phyloP scores from a whole-genome alignment of 1,140 invertebrate species.

The Anadara kagoshimensis region DNA sequence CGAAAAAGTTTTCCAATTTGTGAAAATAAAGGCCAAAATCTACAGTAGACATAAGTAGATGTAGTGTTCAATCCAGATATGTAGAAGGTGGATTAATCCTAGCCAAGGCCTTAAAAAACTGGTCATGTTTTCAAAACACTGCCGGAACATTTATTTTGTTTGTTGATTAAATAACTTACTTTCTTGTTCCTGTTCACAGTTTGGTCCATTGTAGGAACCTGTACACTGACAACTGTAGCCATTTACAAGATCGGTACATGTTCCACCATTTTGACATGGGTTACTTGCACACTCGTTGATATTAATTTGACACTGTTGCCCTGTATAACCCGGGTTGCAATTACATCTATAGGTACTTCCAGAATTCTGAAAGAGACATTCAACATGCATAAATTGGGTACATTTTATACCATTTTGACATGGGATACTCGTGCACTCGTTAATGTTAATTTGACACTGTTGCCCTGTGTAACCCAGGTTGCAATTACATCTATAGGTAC shows the following conservation, averaged over 20 bases:
- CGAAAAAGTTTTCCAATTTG: no score
- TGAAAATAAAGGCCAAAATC: no score
- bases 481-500: constrained; percentile 63
- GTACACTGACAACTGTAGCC: constrained; percentile 62
- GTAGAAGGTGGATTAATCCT: no score
- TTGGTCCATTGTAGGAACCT: constrained; percentile 52
- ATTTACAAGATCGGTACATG: constrained; percentile 69
- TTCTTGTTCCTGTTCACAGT: constrained; percentile 54
- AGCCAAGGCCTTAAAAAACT: no score
- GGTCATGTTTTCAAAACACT: no score
- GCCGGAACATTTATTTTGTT: no score
- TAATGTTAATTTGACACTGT: constrained; percentile 78
- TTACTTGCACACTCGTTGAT: constrained; percentile 84
- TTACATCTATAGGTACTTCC: constrained; percentile 56
- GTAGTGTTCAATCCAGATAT: no score
- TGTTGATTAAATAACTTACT: constrained; percentile 42
- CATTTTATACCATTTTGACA: constrained; percentile 7
- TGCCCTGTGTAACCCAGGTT: constrained; percentile 62
- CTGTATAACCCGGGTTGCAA: constrained; percentile 67
- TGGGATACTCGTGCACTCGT: constrained; percentile 79
- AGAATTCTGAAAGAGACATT: constrained; percentile 28
- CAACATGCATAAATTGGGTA: background rate
- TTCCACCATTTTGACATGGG: constrained; percentile 67
- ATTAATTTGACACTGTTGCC: constrained; percentile 63
- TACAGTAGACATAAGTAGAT: no score